Conservation (phyloP, 2,888 invertebrate genomes). For the Oscheius sp. region DNA sequence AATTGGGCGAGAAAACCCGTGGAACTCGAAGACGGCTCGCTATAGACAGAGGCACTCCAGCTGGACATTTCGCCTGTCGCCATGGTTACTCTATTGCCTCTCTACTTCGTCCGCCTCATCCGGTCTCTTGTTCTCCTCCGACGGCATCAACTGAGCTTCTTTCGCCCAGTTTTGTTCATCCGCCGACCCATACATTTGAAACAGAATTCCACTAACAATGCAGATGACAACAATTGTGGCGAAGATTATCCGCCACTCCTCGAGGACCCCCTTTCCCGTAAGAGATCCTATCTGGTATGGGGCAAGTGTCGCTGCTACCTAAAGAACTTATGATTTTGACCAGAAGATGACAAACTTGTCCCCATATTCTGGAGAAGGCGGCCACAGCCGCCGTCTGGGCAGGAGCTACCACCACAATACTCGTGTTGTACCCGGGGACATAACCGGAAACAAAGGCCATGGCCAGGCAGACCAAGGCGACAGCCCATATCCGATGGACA, state of each 20-base stretch:
- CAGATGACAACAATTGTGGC: conserved; percentile 61
- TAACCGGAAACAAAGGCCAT: conserved; percentile 71
- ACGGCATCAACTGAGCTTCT: conserved; percentile 8
- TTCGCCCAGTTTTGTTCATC: conserved; percentile 26
- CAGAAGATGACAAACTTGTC: not conserved
- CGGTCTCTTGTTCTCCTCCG: conserved; percentile 10
- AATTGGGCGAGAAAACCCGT: conserved; percentile 29
- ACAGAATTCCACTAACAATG: conserved; percentile 66
- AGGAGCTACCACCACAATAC: conserved; percentile 70
- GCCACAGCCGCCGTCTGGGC: conserved; percentile 70
- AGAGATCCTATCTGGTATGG: conserved; percentile 68
- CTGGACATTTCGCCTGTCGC: conserved; percentile 24
- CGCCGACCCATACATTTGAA: conserved; percentile 68
- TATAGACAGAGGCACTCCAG: conserved; percentile 35
- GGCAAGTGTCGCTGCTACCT: conserved; percentile 68
- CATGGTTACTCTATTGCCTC: conserved; percentile 8
- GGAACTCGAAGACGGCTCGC: conserved; percentile 17
- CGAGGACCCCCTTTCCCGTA: conserved; percentile 59
- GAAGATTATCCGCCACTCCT: conserved; percentile 69
- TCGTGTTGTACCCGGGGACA: conserved; percentile 72
- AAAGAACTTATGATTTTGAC: conserved; percentile 18
- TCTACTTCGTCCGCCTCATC: conserved; percentile 19
- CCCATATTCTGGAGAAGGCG: conserved; percentile 69
- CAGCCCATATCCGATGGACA: conserved; percentile 54
- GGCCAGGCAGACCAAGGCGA: conserved; percentile 63